Conservation (phyloP, 2,113 vertebrate species). For the Dromas ardeola region DNA sequence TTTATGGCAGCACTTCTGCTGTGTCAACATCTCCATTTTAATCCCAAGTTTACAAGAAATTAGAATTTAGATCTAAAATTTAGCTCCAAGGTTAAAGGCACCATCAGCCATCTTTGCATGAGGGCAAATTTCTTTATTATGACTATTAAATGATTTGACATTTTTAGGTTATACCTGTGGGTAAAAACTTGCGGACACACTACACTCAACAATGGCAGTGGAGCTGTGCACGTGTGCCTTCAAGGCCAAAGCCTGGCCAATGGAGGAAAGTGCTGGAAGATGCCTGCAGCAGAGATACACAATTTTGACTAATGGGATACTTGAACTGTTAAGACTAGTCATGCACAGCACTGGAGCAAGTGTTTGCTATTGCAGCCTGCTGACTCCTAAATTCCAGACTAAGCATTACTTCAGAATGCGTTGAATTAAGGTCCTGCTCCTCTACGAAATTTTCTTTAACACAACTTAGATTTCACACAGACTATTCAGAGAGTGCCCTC, state of each 20-base stretch:
- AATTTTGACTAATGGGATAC: neutral
- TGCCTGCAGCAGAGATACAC: neutral
- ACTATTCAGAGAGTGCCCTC: neutral
- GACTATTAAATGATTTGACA: neutral
- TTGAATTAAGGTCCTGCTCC: neutral
- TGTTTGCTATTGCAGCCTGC: neutral
- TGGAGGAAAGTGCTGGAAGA: neutral
- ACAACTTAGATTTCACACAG: neutral
- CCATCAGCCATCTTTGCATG: neutral
- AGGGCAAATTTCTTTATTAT: neutral
- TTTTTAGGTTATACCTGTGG: neutral
- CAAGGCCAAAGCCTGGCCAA: neutral
- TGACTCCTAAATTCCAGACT: neutral
- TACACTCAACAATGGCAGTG: neutral
- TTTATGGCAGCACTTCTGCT: neutral
- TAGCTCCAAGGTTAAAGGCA: conserved; percentile 14
- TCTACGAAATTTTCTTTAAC: neutral
- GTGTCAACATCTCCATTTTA: conserved; percentile 43
- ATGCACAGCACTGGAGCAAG: neutral
- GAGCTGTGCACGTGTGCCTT: neutral
- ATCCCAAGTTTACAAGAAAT: neutral
- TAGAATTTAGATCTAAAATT: conserved; percentile 14
- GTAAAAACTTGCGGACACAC: no score
- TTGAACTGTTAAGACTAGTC: neutral
- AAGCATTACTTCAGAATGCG: neutral